Evolutionary conservation across 2,797 vertebrate genomes (phyloP).

Genomic region (Notolabrus celidotus): DNA sequence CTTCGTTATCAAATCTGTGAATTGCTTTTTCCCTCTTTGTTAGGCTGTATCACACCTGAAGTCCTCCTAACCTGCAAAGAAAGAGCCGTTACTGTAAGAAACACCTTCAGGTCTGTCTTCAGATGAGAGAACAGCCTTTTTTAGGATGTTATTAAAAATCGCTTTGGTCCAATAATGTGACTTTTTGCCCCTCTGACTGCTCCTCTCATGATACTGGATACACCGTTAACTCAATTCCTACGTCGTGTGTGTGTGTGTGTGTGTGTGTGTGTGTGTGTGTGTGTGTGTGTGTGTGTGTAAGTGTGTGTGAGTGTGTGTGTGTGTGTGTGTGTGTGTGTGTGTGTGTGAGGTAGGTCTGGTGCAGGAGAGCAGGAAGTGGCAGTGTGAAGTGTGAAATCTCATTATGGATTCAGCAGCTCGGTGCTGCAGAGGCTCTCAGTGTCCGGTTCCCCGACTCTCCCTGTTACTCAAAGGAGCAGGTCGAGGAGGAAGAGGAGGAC

Average conservation of each 20-base stretch:
- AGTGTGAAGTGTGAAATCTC: constrained; percentile 54
- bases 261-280: constrained; percentile 15
- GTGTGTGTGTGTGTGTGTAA: neutral
- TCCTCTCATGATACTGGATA: constrained; percentile 43
- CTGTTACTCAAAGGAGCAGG: constrained; percentile 30
- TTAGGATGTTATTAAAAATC: too few species aligned
- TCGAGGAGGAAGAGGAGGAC: constrained; percentile 42
- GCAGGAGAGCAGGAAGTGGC: constrained; percentile 51
- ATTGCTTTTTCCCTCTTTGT: neutral
- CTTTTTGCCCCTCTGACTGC: neutral
- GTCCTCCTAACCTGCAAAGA: neutral
- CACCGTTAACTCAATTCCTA: constrained; percentile 35
- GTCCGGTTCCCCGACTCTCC: constrained; percentile 29
- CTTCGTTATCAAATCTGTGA: constrained; percentile 12
- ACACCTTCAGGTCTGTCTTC: neutral
- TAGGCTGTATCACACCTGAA: neutral
- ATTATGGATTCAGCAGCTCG: constrained; percentile 39
- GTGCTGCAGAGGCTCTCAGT: constrained; percentile 9
- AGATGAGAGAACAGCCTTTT: too few species aligned
- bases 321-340: constrained; percentile 8
- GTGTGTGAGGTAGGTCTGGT: neutral
- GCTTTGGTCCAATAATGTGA: too few species aligned
- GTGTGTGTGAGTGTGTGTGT: constrained; percentile 27
- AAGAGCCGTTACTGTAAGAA: constrained; percentile 6
- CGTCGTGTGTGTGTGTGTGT: constrained; percentile 26